phyloP scores from a whole-genome alignment of 2,113 vertebrate species.

The Thymallus thymallus region DNA sequence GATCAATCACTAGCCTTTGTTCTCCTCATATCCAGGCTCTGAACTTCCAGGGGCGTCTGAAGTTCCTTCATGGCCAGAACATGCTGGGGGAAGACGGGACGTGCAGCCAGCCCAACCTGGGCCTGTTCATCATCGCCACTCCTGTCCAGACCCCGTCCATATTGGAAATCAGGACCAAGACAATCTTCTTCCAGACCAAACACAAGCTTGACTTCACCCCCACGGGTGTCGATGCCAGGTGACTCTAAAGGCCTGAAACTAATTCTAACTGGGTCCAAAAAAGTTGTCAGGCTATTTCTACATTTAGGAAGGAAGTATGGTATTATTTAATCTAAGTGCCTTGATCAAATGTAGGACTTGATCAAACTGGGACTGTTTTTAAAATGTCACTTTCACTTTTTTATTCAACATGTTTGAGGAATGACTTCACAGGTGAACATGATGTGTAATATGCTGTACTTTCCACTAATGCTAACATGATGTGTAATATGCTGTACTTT shows the following conservation, averaged over 20 bases:
- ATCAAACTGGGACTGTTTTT: too few relatives aligned
- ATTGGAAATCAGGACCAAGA: constrained; percentile 73
- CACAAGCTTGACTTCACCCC: constrained; percentile 81
- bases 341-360: too few relatives aligned
- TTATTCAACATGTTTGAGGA: too few relatives aligned
- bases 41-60: constrained; percentile 76
- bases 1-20: too few relatives aligned
- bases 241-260: not conserved
- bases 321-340: too few relatives aligned
- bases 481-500: not conserved
- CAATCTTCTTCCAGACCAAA: constrained; percentile 75
- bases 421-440: not conserved
- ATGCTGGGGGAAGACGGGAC: constrained; percentile 46
- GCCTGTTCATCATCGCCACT: constrained; percentile 68
- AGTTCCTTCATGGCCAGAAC: constrained; percentile 71
- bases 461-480: not conserved
- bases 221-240: constrained; percentile 70
- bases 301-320: too few relatives aligned
- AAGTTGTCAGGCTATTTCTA: too few relatives aligned
- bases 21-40: constrained; percentile 58
- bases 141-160: constrained; percentile 72
- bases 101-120: constrained; percentile 56
- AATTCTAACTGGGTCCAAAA: not conserved
- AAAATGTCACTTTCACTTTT: too few relatives aligned
- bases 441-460: not conserved